Evolutionary conservation across 2,888 invertebrate genomes (phyloP), one percentile per base, ranked within the genome.

Genomic region (Portevinia maculata): DNA sequence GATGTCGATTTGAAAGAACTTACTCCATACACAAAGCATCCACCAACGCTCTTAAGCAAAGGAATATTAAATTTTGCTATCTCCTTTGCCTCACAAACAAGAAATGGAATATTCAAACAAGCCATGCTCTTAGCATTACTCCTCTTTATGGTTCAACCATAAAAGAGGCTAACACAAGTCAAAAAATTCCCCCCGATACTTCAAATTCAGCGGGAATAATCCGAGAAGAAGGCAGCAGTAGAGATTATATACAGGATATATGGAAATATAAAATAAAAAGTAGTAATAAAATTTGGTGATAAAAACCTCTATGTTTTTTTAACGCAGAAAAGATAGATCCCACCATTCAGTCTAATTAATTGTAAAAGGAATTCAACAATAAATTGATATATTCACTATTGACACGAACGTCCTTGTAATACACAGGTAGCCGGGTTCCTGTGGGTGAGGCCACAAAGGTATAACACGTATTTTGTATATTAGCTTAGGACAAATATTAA

Each of bases 61-160:
- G 24, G 59, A 81, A 81, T 79, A 79, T 74, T 74, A 62, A 74
- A 79, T 67, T 79, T 32, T 13, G 17, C 37, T 52, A 44, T 37
- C 24, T 3, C 24, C 19, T 34, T 24, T 41, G 34, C 8, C 28
- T 13, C 13, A 6, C 7, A 62, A 37, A 34, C 8, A 17, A 46
- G 15, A 55, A 41, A 59, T 60, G 39, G 67, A 53, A 73, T 74
- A 74, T 69, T 74, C 55, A 81, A 74, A 57, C 19, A 24, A 48
- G 41, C 55, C 37, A 74, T 50, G 50, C 34, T 57, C 19, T 55
- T 8, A 52, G 37, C 37, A 78, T 71, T 57, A 57, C 57, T 60
- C 79, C 24, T 55, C 48, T 79, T 67, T 52, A 70, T 52, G 60
- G 34, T 32, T 53, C 50, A 52, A 44, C 69, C 19, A 52, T 52